Conservation (phyloP, 2,888 invertebrate species). For the Tenthredo amoena region DNA sequence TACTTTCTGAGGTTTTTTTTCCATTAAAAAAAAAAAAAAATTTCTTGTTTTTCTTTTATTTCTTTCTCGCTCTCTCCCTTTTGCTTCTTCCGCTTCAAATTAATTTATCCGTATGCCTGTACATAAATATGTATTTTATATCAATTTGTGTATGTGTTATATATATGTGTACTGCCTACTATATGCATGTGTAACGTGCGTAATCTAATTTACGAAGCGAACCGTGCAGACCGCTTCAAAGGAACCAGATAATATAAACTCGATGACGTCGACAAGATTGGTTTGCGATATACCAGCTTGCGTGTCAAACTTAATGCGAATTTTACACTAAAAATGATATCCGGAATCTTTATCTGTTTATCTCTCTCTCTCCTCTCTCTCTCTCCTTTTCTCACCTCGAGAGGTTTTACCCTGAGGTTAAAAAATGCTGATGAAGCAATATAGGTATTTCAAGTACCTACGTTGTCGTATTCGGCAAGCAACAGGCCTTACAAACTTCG, state of each 20-base stretch:
- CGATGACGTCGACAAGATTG: slow-evolving; percentile 7
- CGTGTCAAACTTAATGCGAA: neutral
- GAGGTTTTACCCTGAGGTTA: neutral
- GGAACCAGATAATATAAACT: neutral
- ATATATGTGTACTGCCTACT: neutral
- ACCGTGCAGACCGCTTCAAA: slow-evolving; percentile 3
- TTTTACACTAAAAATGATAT: slow-evolving; percentile 9
- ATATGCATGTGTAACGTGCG: neutral
- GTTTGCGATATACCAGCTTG: neutral
- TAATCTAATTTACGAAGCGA: slow-evolving; percentile 10
- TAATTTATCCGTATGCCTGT: neutral
- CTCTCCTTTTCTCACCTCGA: neutral
- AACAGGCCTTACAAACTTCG: neutral
- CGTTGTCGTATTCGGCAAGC: neutral
- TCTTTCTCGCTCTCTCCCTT: neutral
- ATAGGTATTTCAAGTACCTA: neutral
- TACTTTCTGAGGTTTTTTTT: neutral
- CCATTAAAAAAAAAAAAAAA: too few relatives aligned
- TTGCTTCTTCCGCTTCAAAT: neutral
- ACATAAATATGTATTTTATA: neutral
- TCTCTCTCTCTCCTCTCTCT: neutral
- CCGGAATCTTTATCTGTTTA: neutral
- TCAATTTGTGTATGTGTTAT: neutral
- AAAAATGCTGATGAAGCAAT: slow-evolving; percentile 4
- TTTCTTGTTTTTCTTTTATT: too few relatives aligned